Percentiles rank a stretch among this genome's conserved stretches.
These are phyloP conservation scores for Bradynema listronoti DNA, from an alignment of 1,140 invertebrate genomes.

Conservation along the genomic window DNA sequence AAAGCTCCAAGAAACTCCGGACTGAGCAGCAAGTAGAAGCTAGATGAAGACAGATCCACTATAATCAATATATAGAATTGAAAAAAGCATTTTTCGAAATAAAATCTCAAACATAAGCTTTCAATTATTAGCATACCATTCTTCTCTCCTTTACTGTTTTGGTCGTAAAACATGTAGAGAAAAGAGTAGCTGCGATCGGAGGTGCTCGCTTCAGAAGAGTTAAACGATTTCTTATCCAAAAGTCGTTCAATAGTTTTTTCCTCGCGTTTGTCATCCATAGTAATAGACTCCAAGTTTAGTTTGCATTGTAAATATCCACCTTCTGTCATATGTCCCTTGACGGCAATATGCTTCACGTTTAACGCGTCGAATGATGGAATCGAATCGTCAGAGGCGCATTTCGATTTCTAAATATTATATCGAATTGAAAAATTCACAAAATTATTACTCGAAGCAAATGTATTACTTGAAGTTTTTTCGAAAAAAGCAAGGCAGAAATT, in stretches of 20 bases:
- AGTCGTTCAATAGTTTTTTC: constrained; percentile 41
- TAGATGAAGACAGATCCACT: constrained; percentile 44
- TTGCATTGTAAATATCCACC: constrained; percentile 37
- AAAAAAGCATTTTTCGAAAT: no score
- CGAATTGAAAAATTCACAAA: no score
- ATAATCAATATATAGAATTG: no score
- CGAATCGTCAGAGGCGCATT: constrained; percentile 8
- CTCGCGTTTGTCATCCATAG: constrained; percentile 52
- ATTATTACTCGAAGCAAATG: no score
- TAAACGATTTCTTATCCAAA: constrained; percentile 49
- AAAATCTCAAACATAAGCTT: no score
- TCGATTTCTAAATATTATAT: no score
- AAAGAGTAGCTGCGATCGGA: no score
- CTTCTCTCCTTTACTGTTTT: constrained; percentile 35
- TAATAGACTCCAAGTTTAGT: constrained; percentile 44
- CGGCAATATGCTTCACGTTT: constrained; percentile 34
- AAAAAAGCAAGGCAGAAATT: constrained; percentile 23
- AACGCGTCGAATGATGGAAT: constrained; percentile 22
- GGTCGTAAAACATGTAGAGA: constrained; percentile 24
- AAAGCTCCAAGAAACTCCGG: constrained; percentile 53
- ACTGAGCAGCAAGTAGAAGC: constrained; percentile 53
- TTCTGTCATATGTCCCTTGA: constrained; percentile 49
- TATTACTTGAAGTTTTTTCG: no score
- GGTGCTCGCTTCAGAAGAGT: constrained; percentile 12
- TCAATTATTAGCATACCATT: constrained; percentile 28